Percentiles rank a stretch among this genome's conserved stretches.
These are phyloP conservation scores for Prinia subflava DNA, from an alignment of 2,113 vertebrate species.

Conservation along the genomic window DNA sequence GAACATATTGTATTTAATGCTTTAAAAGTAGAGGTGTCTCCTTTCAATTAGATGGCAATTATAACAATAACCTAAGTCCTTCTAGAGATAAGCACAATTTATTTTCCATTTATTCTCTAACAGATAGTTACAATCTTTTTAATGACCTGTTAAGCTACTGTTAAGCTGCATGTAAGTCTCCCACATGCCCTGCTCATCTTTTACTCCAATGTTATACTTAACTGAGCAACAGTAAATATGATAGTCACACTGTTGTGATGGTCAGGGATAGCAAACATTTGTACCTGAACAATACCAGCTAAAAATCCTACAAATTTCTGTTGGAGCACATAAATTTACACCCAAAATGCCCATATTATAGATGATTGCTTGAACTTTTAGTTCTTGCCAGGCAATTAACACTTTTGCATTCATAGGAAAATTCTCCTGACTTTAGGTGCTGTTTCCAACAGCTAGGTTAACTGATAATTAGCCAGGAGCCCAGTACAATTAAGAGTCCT, in stretches of 20 bases:
- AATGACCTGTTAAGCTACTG: background rate
- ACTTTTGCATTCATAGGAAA: background rate
- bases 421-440: background rate
- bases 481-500: background rate
- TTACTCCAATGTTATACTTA: background rate
- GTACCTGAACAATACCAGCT: background rate
- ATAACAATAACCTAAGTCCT: background rate
- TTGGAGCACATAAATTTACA: background rate
- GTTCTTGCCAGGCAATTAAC: background rate
- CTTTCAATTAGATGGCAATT: background rate
- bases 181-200: background rate
- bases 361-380: background rate
- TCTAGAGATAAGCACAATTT: background rate
- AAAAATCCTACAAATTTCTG: background rate
- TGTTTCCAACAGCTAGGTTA: background rate
- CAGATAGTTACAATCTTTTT: background rate
- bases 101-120: background rate
- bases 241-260: too few species aligned
- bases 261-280: background rate
- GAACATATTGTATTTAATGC: background rate
- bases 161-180: background rate
- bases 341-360: background rate
- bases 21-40: background rate
- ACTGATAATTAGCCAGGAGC: background rate
- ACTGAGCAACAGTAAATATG: background rate